Conservation (phyloP, 1,140 invertebrate species). For the Drosophila sturtevanti region DNA sequence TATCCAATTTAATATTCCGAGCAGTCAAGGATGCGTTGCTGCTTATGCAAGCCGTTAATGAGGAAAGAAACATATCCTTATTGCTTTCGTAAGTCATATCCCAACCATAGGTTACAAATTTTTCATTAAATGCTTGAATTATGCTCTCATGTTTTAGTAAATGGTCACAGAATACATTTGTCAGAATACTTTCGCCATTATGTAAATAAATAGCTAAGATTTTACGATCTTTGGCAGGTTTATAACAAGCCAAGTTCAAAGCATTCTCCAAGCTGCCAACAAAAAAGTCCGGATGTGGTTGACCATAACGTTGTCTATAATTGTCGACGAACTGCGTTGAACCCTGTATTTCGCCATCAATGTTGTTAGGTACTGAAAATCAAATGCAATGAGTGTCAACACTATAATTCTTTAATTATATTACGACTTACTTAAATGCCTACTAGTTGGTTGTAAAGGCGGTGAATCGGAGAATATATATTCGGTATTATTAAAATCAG, state of each 20-base stretch:
- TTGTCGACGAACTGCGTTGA: constrained; percentile 93
- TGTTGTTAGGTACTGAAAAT: constrained; percentile 91
- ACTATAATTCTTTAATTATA: background rate
- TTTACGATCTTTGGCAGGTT: constrained; percentile 95
- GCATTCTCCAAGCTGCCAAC: constrained; percentile 95
- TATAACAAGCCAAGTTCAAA: constrained; percentile 91
- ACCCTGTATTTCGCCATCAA: constrained; percentile 93
- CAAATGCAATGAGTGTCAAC: background rate
- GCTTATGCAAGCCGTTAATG: constrained; percentile 87
- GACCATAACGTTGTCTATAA: constrained; percentile 92
- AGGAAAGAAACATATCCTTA: constrained; percentile 89
- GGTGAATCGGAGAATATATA: constrained; percentile 93
- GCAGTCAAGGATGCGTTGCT: constrained; percentile 88
- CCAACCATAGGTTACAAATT: constrained; percentile 98
- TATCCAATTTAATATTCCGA: constrained; percentile 91
- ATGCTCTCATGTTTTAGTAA: constrained; percentile 94
- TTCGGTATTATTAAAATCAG: constrained; percentile 92
- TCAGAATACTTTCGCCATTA: constrained; percentile 95
- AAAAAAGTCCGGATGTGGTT: constrained; percentile 93
- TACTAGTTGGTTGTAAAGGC: constrained; percentile 87
- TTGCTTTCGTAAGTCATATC: constrained; percentile 95
- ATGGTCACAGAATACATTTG: constrained; percentile 98
- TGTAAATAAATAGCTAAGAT: constrained; percentile 96
- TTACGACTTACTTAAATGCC: constrained; percentile 89
- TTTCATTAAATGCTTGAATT: constrained; percentile 91